These are phyloP conservation scores for Lutjanus argentimaculatus DNA, from an alignment of 2,797 vertebrate species.

Conservation along the genomic window DNA sequence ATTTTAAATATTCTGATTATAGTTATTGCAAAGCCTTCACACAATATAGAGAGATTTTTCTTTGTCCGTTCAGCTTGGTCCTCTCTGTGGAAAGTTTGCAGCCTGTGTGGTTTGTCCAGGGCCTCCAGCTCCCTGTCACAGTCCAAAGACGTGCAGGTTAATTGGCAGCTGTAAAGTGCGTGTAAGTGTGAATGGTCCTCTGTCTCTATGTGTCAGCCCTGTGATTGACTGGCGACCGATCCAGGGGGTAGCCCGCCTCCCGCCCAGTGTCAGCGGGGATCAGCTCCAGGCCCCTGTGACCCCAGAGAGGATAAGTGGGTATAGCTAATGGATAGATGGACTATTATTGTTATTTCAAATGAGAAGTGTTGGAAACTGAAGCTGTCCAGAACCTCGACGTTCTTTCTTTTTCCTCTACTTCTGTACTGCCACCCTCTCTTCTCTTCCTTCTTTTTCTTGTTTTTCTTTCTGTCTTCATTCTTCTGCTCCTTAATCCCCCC, in stretches of 20 bases:
- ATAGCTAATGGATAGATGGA: neutral
- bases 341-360: neutral
- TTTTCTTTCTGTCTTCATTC: constrained; percentile 7
- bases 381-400: neutral
- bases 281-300: neutral
- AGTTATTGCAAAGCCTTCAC: neutral
- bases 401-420: neutral
- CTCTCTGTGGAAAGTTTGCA: neutral
- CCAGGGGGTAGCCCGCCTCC: neutral
- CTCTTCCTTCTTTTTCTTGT: neutral
- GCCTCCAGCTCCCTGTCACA: neutral
- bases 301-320: neutral
- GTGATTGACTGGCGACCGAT: neutral
- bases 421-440: neutral
- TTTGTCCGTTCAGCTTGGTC: neutral
- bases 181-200: neutral
- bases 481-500: neutral
- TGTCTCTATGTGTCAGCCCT: neutral
- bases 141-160: neutral
- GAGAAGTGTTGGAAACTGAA: neutral
- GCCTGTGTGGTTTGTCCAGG: no score
- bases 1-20: neutral
- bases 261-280: no score
- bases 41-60: neutral
- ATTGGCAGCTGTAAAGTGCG: neutral